Base-by-base conservation (phyloP, 2,113 vertebrate genomes). In the Antennarius striatus region DNA sequence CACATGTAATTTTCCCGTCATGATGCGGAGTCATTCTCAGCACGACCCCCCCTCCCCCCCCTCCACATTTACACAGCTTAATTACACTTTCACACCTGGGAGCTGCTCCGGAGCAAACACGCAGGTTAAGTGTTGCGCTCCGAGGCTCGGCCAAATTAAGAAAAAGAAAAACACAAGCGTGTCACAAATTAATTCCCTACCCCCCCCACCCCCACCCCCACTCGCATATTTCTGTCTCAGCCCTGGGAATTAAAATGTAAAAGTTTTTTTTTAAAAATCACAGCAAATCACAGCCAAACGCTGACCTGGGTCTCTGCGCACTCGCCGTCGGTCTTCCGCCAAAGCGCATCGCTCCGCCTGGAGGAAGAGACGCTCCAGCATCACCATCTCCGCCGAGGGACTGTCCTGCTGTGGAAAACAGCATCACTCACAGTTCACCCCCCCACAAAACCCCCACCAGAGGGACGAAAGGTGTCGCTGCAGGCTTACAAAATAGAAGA, bases 311-410 rank as follows among this genome's bases (percentile, higher is more conserved):
- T 92, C 92, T 79, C 90, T 86, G 42, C 89, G 89, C 55, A 90
- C 89, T 79, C 79, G 73, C 40, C 89, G 89, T 16, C 89, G 82
- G 56, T 93, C 93, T 82, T 94, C 92, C 0, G 71, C 84, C 30
- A 94, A 81, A 17, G 88, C 77, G 45, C 73, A 87, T 9, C 92
- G 88, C 78, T 94, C 93, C 0, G 93, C 92, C 74, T 94, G 93
- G n/a, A 94, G 92, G 77, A 94, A 94, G 72, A 94, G 88, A 10
- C 93, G 89, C 71, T 94, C 92, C 78, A 94, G 79, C 93, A 94
- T 94, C 83, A 94, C 93, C 93, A 94, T 94, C 88, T 94, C 93
- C 10, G 93, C 92, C 1, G 93, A 93, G 11, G 92, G 92, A 58
- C 90, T 93, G 71, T 91, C 92, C 88, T 93, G 92, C 93, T 94